Base-by-base conservation (phyloP, 92 coral and sea anemone species). In the Palythoa caribaeorum region DNA sequence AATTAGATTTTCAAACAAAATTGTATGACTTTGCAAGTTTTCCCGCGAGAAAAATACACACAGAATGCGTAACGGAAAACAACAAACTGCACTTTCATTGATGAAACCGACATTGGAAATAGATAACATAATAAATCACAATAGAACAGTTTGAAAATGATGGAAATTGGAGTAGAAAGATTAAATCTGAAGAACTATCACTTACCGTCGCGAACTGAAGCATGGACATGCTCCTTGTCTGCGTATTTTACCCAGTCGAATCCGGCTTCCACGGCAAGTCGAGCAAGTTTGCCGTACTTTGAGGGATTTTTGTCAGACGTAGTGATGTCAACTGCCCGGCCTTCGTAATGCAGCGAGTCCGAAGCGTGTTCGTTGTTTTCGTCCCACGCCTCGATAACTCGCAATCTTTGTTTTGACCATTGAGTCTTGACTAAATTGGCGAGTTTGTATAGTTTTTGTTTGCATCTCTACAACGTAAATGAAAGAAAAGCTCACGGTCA, bases 311-410 rank as follows among this genome's bases (percentile, higher is more conserved):
- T 88, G 92, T 97, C 99, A 28, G 99, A 97, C 9, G 98, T 91
- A 19, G 96, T 93, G 39, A 97, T 90, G 85, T 97, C 99, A 14
- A 97, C 99, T n/a, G 99, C 99, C 83, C 99, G 87, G 28, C 99
- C 99, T 95, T 97, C 99, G 85, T 94, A 95, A 88, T 97, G 99
- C 77, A 97, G 89, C n/a, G 99, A 96, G 54, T 91, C 79, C 9
- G 50, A 13, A 19, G 91, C 88, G 68, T 94, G 98, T 48, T 77
- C 57, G 71, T 91, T 89, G 85, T 88, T 80, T 90, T 95, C 97
- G 73, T 97, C 99, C 98, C 99, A 97, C 55, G 97, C 98, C 83
- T 94, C 98, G 17, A 94, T 95, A 6, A 97, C 99, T 73, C 96
- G 96, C 66, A 97, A 91, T 81, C 90, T 97, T 1, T 91, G 92